These are phyloP conservation scores for Elanus axillaris DNA, from an alignment of 2,113 vertebrate species.

Conservation along the genomic window DNA sequence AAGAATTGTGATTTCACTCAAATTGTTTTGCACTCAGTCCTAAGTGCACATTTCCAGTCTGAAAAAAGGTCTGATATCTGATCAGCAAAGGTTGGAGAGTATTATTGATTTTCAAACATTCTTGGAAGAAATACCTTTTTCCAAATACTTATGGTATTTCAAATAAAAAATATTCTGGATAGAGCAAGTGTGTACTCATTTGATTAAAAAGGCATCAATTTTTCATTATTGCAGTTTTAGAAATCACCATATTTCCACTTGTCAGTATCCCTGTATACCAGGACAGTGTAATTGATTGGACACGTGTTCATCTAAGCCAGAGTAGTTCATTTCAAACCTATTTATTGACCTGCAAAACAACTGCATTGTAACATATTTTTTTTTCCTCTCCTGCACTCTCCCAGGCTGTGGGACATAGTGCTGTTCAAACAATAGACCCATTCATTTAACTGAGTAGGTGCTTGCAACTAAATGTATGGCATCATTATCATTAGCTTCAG, in stretches of 20 bases:
- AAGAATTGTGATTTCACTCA: not conserved
- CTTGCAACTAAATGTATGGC: conserved; percentile 49
- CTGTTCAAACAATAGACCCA: conserved; percentile 24
- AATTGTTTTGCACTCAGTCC: not conserved
- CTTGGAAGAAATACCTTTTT: not conserved
- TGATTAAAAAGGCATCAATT: conserved; percentile 14
- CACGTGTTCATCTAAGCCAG: not conserved
- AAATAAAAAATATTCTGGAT: not conserved
- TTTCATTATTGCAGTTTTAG: conserved; percentile 16
- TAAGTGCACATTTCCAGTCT: not conserved
- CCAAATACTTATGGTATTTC: not conserved
- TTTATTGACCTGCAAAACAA: conserved; percentile 31
- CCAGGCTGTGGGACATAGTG: not conserved
- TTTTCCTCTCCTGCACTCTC: not conserved
- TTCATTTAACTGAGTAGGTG: conserved; percentile 45
- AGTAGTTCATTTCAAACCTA: conserved; percentile 29
- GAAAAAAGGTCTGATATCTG: not conserved
- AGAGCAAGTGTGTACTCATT: not conserved
- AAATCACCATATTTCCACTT: conserved; percentile 5
- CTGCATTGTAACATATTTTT: not conserved
- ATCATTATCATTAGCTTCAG: conserved; percentile 57
- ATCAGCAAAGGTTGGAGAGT: not conserved
- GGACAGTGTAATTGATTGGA: conserved; percentile 2
- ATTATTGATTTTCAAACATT: conserved; percentile 19
- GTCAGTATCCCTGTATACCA: not conserved